A percentile compares a stretch with the other conserved stretches of the same genome.
Conservation (phyloP, 35 echinoderm and acorn worm species). For the Ptychodera flava region DNA sequence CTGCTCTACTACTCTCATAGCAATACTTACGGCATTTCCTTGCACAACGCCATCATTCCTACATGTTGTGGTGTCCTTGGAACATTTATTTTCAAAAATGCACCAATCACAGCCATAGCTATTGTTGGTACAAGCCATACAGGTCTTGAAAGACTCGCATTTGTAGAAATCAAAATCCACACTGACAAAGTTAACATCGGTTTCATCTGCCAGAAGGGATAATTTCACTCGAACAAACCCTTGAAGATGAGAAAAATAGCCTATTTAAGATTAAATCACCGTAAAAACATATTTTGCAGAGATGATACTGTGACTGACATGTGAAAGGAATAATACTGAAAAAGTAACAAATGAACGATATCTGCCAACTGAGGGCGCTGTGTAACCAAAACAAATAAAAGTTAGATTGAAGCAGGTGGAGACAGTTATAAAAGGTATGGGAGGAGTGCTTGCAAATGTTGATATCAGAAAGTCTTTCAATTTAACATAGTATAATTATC, state of each 20-base stretch:
- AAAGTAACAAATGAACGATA: no score
- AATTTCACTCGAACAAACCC: conserved; percentile 49
- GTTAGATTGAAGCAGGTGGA: no score
- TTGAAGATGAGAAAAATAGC: conserved; percentile 22
- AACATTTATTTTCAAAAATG: conserved; percentile 68
- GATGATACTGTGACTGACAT: no score
- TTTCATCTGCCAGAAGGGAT: conserved; percentile 38
- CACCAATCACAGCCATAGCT: conserved; percentile 85
- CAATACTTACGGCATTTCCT: conserved; percentile 16
- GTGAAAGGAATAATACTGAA: no score
- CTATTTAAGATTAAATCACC: no score
- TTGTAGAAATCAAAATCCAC: conserved; percentile 80
- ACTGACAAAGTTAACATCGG: conserved; percentile 42
- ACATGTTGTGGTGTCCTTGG: conserved; percentile 33
- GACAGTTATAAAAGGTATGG: no score
- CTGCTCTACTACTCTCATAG: background rate
- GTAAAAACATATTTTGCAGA: no score
- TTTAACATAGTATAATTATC: no score
- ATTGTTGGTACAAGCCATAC: conserved; percentile 57
- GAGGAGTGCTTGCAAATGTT: no score
- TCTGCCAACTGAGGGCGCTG: no score
- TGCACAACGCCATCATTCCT: conserved; percentile 31
- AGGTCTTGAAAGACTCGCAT: conserved; percentile 43
- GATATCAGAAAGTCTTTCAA: no score
- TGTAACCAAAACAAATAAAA: no score